These are phyloP conservation scores for Podargus strigoides DNA, from an alignment of 2,797 vertebrate species.

Conservation along the genomic window DNA sequence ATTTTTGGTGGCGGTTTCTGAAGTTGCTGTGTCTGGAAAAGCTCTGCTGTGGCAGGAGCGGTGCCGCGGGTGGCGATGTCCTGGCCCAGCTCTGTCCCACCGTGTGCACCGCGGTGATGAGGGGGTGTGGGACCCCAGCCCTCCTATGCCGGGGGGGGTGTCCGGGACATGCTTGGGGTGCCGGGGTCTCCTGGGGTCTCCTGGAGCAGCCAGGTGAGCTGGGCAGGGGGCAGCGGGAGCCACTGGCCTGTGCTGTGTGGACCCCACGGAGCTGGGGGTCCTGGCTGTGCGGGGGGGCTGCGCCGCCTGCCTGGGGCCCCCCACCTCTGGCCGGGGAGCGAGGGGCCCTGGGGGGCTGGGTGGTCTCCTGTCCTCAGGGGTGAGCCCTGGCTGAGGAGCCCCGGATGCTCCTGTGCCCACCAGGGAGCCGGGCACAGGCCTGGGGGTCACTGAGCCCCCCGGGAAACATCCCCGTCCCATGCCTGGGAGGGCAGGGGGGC, in stretches of 20 bases:
- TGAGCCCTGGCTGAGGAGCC: no score
- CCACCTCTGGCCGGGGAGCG: no score
- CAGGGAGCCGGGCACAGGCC: no score
- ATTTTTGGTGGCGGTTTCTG: not conserved
- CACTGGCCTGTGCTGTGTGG: not conserved
- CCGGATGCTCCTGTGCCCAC: no score
- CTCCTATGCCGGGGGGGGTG: not conserved
- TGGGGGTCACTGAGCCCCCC: no score
- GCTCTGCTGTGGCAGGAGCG: not conserved
- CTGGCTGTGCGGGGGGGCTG: no score
- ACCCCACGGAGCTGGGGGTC: not conserved
- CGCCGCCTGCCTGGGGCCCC: no score
- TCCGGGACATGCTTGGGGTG: not conserved
- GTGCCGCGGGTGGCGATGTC: not conserved
- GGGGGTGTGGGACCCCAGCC: not conserved
- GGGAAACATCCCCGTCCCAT: no score
- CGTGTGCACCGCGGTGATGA: not conserved
- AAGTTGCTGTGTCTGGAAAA: not conserved
- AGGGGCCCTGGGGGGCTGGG: no score
- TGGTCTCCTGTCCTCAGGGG: no score
- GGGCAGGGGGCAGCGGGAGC: not conserved
- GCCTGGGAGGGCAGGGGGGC: no score
- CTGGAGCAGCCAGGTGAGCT: not conserved
- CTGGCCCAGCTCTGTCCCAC: accelerated
- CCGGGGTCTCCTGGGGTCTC: not conserved